A percentile compares a stretch with the other conserved stretches of the same genome.
Conservation (phyloP, 2,113 vertebrate genomes). For the Takifugu flavidus region DNA sequence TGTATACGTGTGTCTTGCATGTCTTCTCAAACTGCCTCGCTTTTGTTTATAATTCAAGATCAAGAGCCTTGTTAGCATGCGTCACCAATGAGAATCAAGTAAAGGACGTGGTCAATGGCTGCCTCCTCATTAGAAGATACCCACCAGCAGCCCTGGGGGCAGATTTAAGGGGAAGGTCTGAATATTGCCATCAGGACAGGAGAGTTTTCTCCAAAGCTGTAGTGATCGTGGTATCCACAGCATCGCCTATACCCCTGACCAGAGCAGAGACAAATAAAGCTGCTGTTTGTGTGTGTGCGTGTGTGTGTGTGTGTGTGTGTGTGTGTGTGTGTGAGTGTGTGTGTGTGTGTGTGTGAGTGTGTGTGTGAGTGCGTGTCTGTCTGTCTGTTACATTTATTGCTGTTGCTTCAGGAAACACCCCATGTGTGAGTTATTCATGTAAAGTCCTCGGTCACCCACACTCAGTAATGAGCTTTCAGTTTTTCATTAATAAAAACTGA, state of each 20-base stretch:
- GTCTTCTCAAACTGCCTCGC: not conserved
- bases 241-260: conserved; percentile 4
- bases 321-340: too few relatives aligned
- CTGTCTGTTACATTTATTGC: too few relatives aligned
- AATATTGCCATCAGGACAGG: conserved; percentile 48
- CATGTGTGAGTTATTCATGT: too few relatives aligned
- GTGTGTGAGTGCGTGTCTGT: too few relatives aligned
- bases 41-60: conserved; percentile 51
- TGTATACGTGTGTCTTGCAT: not conserved
- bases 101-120: conserved; percentile 53
- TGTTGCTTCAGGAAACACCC: too few relatives aligned
- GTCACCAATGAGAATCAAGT: conserved; percentile 58
- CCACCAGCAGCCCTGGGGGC: conserved; percentile 65
- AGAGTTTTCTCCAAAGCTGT: conserved; percentile 16
- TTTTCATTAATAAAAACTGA: too few relatives aligned
- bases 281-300: not conserved
- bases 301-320: too few relatives aligned
- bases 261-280: not conserved
- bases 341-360: not conserved
- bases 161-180: conserved; percentile 55
- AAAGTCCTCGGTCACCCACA: too few relatives aligned
- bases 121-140: conserved; percentile 64
- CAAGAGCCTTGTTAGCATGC: conserved; percentile 55
- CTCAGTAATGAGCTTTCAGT: too few relatives aligned
- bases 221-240: conserved; percentile 20